Evolutionary conservation across 2,888 invertebrate species (phyloP).

Genomic region (Eupithecia vulgata): DNA sequence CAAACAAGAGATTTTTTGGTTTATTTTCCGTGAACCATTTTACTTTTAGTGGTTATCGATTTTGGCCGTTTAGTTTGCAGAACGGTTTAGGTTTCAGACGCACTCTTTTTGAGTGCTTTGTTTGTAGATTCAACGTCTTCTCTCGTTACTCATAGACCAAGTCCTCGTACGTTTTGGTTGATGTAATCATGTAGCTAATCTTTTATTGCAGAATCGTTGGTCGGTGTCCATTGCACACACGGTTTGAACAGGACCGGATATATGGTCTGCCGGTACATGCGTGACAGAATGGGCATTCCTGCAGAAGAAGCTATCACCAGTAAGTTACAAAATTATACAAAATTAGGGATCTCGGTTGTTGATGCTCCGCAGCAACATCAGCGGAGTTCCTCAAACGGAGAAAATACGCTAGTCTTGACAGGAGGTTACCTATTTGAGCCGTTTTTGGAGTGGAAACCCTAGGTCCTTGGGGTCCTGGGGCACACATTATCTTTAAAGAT

Average conservation of each 20-base stretch:
- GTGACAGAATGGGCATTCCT: slow-evolving; percentile 83
- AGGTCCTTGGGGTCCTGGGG: no score
- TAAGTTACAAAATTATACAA: slow-evolving; percentile 69
- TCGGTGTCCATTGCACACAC: slow-evolving; percentile 93
- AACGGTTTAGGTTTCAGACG: slow-evolving; percentile 39
- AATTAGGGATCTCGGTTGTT: not conserved
- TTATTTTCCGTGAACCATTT: slow-evolving; percentile 63
- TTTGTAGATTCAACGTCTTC: slow-evolving; percentile 7
- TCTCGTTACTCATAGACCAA: not conserved
- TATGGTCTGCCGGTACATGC: slow-evolving; percentile 90
- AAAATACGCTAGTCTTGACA: no score
- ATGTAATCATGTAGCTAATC: not conserved
- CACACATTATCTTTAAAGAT: no score
- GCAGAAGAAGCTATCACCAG: slow-evolving; percentile 84
- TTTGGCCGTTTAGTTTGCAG: slow-evolving; percentile 52
- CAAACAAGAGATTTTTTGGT: slow-evolving; percentile 72
- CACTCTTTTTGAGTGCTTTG: slow-evolving; percentile 12
- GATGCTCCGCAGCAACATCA: no score
- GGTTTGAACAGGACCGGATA: slow-evolving; percentile 92
- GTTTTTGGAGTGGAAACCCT: no score
- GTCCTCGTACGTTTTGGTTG: not conserved
- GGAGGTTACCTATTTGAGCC: no score
- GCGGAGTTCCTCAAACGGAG: no score
- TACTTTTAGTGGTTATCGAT: slow-evolving; percentile 65
- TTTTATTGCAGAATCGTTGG: slow-evolving; percentile 85